Conservation (phyloP, 2,888 invertebrate species). For the Trichopria drosophilae region DNA sequence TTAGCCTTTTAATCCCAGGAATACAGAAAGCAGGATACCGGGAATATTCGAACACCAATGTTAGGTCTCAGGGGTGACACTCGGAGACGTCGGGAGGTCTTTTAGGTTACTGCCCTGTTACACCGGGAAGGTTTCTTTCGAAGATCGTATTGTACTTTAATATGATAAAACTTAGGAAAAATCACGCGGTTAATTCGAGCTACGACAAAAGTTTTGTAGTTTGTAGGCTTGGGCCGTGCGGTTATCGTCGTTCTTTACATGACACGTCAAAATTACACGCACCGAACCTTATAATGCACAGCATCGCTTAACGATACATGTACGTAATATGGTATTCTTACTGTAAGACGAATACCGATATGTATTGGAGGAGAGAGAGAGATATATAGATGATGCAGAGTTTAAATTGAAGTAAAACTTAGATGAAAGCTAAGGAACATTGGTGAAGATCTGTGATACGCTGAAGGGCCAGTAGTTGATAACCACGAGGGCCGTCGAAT, state of each 20-base stretch:
- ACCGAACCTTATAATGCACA: slow-evolving; percentile 44
- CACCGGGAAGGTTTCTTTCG: no score
- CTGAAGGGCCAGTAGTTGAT: slow-evolving; percentile 49
- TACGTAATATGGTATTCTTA: background rate
- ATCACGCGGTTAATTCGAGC: no score
- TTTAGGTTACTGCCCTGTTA: no score
- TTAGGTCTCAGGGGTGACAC: no score
- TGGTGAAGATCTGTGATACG: slow-evolving; percentile 49
- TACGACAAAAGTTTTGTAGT: slow-evolving; percentile 40
- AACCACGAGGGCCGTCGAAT: background rate
- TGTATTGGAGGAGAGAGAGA: slow-evolving; percentile 2
- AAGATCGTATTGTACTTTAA: no score
- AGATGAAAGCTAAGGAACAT: slow-evolving; percentile 36
- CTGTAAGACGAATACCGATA: no score
- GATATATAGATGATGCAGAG: slow-evolving; percentile 22
- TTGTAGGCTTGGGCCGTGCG: slow-evolving; percentile 40
- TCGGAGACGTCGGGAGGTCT: no score
- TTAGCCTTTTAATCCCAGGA: no score
- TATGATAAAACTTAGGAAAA: no score
- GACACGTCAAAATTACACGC: slow-evolving; percentile 45
- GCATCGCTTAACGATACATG: slow-evolving; percentile 14
- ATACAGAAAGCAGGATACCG: no score
- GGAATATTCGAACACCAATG: no score
- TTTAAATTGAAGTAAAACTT: no score
- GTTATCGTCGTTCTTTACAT: slow-evolving; percentile 44